phyloP scores from a whole-genome alignment of 1,140 invertebrate genomes.

The Ceratitis capitata region DNA sequence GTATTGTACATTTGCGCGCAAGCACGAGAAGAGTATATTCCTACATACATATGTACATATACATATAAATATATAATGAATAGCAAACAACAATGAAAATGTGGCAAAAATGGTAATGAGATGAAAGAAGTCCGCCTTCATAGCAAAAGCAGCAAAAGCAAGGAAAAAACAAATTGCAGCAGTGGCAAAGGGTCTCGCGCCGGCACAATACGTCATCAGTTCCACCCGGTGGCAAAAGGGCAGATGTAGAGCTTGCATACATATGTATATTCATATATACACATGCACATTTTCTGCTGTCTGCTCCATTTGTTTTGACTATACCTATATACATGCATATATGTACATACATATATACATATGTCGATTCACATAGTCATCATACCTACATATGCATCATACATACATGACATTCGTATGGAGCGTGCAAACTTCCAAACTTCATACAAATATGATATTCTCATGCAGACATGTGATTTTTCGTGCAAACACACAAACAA shows the following conservation, averaged over 20 bases:
- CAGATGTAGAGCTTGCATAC: not conserved
- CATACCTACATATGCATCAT: too few species aligned
- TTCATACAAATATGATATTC: not conserved
- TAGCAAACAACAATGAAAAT: slow-evolving; percentile 14
- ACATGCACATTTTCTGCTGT: not conserved
- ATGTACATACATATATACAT: not conserved
- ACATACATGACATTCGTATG: too few species aligned
- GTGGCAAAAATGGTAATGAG: slow-evolving; percentile 25
- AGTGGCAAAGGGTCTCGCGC: not conserved
- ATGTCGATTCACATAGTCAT: not conserved
- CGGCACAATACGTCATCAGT: slow-evolving; percentile 22
- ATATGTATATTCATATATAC: too few species aligned
- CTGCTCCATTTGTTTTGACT: not conserved
- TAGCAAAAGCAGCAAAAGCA: not conserved
- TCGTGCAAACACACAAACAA: not conserved
- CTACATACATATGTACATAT: not conserved
- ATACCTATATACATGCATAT: too few species aligned
- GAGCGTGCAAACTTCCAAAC: too few species aligned
- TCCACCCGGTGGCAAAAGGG: slow-evolving; percentile 17
- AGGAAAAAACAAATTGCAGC: not conserved
- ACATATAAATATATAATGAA: not conserved
- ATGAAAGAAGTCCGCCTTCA: slow-evolving; percentile 11
- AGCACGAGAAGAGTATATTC: not conserved
- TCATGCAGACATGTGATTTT: not conserved
- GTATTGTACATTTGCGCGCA: too few species aligned